Evolutionary conservation across 2,797 vertebrate genomes (phyloP).

Genomic region (Melanotaenia pygmaea): DNA sequence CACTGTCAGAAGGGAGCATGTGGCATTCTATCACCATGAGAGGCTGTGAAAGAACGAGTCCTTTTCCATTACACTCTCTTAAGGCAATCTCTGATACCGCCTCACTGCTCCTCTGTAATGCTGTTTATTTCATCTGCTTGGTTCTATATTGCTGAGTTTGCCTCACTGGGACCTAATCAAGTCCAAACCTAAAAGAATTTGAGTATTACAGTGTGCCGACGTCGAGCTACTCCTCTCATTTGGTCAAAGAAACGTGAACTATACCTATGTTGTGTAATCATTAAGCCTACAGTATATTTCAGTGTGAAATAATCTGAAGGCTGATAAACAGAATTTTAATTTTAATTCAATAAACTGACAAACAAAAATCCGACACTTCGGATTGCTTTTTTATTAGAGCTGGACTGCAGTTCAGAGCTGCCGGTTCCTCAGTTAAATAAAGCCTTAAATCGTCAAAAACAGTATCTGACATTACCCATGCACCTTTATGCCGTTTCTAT

Average conservation of each 20-base stretch:
- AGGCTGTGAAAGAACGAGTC: slow-evolving; percentile 83
- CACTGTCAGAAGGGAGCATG: slow-evolving; percentile 81
- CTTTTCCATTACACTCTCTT: slow-evolving; percentile 80
- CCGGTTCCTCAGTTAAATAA: slow-evolving; percentile 19
- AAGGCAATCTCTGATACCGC: slow-evolving; percentile 75
- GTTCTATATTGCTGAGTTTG: slow-evolving; percentile 34
- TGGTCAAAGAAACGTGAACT: slow-evolving; percentile 15
- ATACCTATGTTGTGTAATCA: slow-evolving; percentile 14
- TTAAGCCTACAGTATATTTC: slow-evolving; percentile 38
- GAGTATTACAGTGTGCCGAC: slow-evolving; percentile 34
- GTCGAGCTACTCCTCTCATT: slow-evolving; percentile 6
- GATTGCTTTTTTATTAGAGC: slow-evolving; percentile 25
- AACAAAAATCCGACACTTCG: slow-evolving; percentile 27
- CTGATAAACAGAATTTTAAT: slow-evolving; percentile 48
- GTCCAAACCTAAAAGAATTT: slow-evolving; percentile 42
- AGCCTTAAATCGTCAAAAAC: no score
- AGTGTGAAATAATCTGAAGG: slow-evolving; percentile 17
- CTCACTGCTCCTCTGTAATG: slow-evolving; percentile 67
- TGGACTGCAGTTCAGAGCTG: slow-evolving; percentile 29
- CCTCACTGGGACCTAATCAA: slow-evolving; percentile 37
- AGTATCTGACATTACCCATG: slow-evolving; percentile 30
- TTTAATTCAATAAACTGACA: slow-evolving; percentile 53
- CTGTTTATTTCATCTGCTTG: slow-evolving; percentile 72
- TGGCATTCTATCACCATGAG: slow-evolving; percentile 85
- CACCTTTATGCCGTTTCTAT: no score